Evolutionary conservation across 1,140 invertebrate species (phyloP), one percentile per base, ranked within the genome.

Genomic region (Sitobion miscanthi): DNA sequence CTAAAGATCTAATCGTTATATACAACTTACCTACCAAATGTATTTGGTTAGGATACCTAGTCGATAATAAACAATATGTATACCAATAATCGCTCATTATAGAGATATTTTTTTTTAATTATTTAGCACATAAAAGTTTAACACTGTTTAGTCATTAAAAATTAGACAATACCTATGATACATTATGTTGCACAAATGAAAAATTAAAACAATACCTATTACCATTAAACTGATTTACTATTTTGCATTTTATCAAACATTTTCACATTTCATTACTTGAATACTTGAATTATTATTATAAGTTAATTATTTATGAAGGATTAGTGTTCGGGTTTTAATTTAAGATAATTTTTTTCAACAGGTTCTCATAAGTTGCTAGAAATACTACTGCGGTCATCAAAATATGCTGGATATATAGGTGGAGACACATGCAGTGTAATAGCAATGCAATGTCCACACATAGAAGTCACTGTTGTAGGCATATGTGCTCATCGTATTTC

Each of bases 401-500:
- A 95, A 98, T 99, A 94, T 99, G 99, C 95, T 57, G 99, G 99
- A 0, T 99, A 99, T 96, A 99, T 99, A 88, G 99, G 99, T 9
- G 99, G 99, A 0, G 99, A 99, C 7, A 99, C 99, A 0, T 99
- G 99, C 95, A 98, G 98, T 95, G 98, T 99, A 21, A 99, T 99
- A 94, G 99, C 99, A 0, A 95, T 98, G 38, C 99, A 99, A 95
- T 99, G 99, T 96, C 98, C 99, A 0, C 96, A 99, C 94, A 98
- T 99, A 94, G 96, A 96, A 94, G 99, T 99, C 0, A 99, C 98
- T 14, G 99, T 99, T 0, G 99, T 99, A 57, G 99, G 99, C 95
- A 98, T 98, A 94, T 99, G 98, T 95, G 96, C 96, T 89, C 97
- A 98, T 86, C 96, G 99, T 94, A 99, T 99, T 94, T 97, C 96